Evolutionary conservation across 2,888 invertebrate species (phyloP).

Genomic region (Arge pagana): DNA sequence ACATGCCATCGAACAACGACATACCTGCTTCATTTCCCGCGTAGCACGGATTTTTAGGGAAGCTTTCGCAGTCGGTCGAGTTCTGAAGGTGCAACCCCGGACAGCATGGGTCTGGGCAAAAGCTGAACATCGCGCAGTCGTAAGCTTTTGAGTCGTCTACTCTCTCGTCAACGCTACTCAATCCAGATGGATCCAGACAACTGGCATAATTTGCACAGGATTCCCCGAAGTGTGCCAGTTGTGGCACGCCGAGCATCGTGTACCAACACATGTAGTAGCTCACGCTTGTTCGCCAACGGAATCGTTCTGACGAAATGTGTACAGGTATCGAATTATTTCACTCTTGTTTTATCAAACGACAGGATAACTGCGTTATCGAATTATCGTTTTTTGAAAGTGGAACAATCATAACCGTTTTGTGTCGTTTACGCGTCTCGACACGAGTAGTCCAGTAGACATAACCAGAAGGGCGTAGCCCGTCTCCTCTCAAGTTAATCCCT

Average conservation of each 20-base stretch:
- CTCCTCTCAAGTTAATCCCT: too few relatives aligned
- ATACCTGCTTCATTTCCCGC: constrained; percentile 53
- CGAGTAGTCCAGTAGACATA: too few relatives aligned
- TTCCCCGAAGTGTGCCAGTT: constrained; percentile 62
- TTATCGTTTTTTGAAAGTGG: too few relatives aligned
- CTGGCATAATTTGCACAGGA: constrained; percentile 67
- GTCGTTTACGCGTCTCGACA: too few relatives aligned
- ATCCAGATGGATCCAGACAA: constrained; percentile 60
- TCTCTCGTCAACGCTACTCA: constrained; percentile 62
- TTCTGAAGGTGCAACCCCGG: constrained; percentile 59
- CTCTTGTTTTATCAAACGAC: too few relatives aligned
- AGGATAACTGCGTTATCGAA: too few relatives aligned
- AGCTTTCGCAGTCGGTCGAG: constrained; percentile 58
- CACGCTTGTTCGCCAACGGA: constrained; percentile 67
- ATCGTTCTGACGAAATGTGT: constrained; percentile 58
- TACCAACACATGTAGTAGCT: constrained; percentile 73
- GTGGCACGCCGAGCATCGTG: constrained; percentile 63
- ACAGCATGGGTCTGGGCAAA: constrained; percentile 72
- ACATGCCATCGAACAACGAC: too few relatives aligned
- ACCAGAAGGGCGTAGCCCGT: too few relatives aligned
- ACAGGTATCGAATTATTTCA: too few relatives aligned
- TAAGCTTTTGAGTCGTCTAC: constrained; percentile 63
- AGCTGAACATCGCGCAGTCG: constrained; percentile 67
- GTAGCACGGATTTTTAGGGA: constrained; percentile 62
- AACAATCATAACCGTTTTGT: not conserved